Conservation (phyloP, 2,113 vertebrate species). For the Percopsis transmontana region DNA sequence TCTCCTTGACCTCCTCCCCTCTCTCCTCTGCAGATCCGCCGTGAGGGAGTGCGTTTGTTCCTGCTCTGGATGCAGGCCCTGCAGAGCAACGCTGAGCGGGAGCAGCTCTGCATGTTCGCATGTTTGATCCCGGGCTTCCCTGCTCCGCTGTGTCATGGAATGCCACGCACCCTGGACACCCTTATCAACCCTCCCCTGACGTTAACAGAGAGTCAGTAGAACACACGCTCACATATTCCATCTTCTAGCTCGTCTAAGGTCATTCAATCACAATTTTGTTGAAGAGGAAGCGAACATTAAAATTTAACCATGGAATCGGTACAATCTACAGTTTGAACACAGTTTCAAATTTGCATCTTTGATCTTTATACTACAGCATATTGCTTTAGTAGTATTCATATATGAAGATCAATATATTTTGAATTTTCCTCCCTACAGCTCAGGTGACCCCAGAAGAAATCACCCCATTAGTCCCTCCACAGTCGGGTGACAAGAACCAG, state of each 20-base stretch:
- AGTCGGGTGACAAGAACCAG: conserved; percentile 98
- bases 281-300: too few relatives aligned
- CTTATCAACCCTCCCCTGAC: conserved; percentile 92
- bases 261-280: too few relatives aligned
- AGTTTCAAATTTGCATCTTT: background rate
- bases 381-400: too few relatives aligned
- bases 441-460: conserved; percentile 98
- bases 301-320: too few relatives aligned
- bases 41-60: conserved; percentile 96
- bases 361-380: too few relatives aligned
- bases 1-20: background rate
- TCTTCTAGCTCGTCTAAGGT: too few relatives aligned
- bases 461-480: conserved; percentile 94
- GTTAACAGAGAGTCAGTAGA: conserved; percentile 92
- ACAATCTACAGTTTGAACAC: too few relatives aligned
- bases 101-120: conserved; percentile 97
- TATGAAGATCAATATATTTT: background rate
- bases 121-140: conserved; percentile 98
- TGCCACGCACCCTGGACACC: conserved; percentile 92
- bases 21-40: conserved; percentile 84
- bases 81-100: conserved; percentile 90
- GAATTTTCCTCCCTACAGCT: conserved; percentile 69
- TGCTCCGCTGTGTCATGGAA: conserved; percentile 86
- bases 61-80: conserved; percentile 97
- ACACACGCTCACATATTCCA: conserved; percentile 14